Base-by-base conservation (phyloP, 1,140 invertebrate genomes). In the Nasonia longicornis region DNA sequence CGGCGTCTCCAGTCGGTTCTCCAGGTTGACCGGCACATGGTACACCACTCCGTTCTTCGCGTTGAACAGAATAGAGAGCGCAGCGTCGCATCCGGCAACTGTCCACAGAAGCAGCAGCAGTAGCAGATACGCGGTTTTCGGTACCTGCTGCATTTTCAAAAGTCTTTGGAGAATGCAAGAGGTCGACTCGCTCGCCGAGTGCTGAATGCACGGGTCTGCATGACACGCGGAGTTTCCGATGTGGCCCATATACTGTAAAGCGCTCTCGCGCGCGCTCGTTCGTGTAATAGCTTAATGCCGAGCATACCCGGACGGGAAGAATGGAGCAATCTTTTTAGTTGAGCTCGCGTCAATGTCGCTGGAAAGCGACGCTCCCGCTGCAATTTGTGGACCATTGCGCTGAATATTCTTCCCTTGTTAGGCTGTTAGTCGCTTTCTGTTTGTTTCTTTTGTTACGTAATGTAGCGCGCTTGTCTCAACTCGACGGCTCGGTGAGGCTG, bases 41-140 rank as follows among this genome's bases (percentile, higher is more conserved):
- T 58, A 75, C 10, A 75, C 52, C n/a, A 11, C 14, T n/a, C 73
- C 52, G 22, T 75, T n/a, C n/a, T 38, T 75, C 12, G 63, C 10
- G 22, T 75, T 75, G 20, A 75, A 64, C 2, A 75, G 22, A 1
- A 58, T 58, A 20, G 12, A 20, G 16, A 58, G 52, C n/a, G 52
- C 3, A 20, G 16, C 16, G 1, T 58, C 52, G 20, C 52, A 20
- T 2, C 14, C 20, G 16, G 52, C 52, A 16, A 58, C 3, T n/a
- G 16, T 20, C 16, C 52, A 58, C 16, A 52, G 38, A 42, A 42
- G 16, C 14, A 58, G 20, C 52, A 58, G 6, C 16, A 58, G 1
- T 26, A 26, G 16, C 52, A n/a, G 52, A 58, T 52, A 52, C 16
- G 38, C 38, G 38, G 38, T 10, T 42, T 20, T 20, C 48, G 52